These are phyloP conservation scores for Labeo calbasu DNA, from an alignment of 2,797 vertebrate genomes.

Conservation along the genomic window DNA sequence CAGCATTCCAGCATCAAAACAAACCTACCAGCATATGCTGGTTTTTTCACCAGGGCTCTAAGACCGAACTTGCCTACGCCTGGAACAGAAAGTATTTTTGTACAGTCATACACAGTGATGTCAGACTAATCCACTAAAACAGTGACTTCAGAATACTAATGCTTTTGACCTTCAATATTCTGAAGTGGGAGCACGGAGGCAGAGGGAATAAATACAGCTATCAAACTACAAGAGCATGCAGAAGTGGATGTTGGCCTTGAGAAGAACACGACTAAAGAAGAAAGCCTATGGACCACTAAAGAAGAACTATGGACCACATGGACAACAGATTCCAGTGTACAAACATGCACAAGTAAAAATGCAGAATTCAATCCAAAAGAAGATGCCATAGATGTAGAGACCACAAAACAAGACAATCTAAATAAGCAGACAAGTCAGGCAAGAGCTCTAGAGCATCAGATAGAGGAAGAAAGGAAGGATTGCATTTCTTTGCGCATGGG, in stretches of 20 bases:
- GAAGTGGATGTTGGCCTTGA: conserved; percentile 4
- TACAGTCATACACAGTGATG: background rate
- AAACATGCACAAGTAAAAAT: background rate
- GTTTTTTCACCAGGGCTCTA: too few relatives aligned
- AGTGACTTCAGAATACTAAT: conserved; percentile 9
- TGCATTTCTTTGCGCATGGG: background rate
- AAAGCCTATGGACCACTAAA: background rate
- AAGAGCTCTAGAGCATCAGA: conserved; percentile 32
- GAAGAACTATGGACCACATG: conserved; percentile 15
- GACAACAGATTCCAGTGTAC: background rate
- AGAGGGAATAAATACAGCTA: background rate
- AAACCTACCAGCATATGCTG: too few relatives aligned
- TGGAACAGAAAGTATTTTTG: background rate
- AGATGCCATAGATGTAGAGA: background rate
- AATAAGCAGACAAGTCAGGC: conserved; percentile 31
- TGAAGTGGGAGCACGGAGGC: conserved; percentile 1
- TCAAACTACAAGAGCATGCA: background rate
- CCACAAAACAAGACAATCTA: conserved; percentile 17
- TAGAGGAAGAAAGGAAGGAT: conserved; percentile 21
- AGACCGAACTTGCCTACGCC: too few relatives aligned
- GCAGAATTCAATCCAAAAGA: background rate
- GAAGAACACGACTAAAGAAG: conserved; percentile 24
- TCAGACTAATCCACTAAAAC: background rate
- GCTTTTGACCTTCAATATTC: background rate
- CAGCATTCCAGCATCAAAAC: too few relatives aligned